Evolutionary conservation across 2,888 invertebrate genomes (phyloP).

Genomic region (Lumbricus terrestris): DNA sequence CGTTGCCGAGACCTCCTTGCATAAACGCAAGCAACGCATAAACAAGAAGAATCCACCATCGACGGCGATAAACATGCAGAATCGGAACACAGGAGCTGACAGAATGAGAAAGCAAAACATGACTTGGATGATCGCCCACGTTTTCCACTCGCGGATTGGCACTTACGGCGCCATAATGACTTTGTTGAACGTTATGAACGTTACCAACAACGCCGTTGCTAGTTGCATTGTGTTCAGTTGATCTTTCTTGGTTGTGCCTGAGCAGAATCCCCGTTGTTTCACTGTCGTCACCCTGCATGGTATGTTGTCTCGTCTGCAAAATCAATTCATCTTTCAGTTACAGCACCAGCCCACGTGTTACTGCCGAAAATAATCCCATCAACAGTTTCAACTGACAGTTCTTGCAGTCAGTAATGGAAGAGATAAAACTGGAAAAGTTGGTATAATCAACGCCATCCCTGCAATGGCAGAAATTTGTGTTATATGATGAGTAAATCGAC

Average conservation of each 20-base stretch:
- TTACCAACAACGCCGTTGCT: background rate
- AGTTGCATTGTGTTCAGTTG: background rate
- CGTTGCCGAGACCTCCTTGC: conserved; percentile 35
- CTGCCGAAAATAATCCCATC: background rate
- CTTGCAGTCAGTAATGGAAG: too few relatives aligned
- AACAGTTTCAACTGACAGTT: background rate
- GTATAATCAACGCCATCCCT: too few relatives aligned
- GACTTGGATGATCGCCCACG: background rate
- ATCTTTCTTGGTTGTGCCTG: background rate
- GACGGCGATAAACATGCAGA: conserved; percentile 34
- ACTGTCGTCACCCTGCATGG: background rate
- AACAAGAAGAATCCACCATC: conserved; percentile 38
- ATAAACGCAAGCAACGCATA: conserved; percentile 36
- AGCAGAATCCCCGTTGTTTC: background rate
- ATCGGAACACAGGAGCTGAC: background rate
- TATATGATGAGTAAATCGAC: too few relatives aligned
- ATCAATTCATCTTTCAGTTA: background rate
- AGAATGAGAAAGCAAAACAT: background rate
- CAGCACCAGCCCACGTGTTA: background rate
- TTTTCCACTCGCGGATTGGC: background rate
- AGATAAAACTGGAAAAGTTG: too few relatives aligned
- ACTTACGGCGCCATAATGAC: background rate
- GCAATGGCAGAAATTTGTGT: too few relatives aligned
- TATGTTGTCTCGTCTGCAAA: background rate
- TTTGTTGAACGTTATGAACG: background rate